These are phyloP conservation scores for Fulmarus glacialis DNA, from an alignment of 2,113 vertebrate genomes.

Conservation along the genomic window DNA sequence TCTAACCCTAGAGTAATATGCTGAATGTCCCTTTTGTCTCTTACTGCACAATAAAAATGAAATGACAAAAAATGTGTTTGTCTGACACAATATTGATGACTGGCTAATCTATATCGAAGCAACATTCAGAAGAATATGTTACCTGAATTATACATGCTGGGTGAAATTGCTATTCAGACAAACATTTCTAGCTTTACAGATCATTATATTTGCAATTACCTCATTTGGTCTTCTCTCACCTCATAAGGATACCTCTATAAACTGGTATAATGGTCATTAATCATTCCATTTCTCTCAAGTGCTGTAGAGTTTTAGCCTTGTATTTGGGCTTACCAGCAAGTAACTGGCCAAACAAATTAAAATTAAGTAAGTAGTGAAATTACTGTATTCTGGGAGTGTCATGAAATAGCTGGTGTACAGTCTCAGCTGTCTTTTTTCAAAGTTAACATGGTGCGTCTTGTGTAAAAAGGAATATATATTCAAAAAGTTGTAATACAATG, in stretches of 20 bases:
- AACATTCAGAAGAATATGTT: slow-evolving; percentile 2
- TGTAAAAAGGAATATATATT: neutral
- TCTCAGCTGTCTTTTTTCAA: neutral
- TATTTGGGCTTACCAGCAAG: neutral
- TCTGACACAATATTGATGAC: neutral
- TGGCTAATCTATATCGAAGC: slow-evolving; percentile 8
- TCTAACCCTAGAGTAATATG: neutral
- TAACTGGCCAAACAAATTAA: neutral
- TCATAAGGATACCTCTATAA: neutral
- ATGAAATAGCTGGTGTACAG: neutral
- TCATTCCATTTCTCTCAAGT: neutral
- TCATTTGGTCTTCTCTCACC: slow-evolving; percentile 12
- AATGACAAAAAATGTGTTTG: neutral
- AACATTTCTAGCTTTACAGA: neutral
- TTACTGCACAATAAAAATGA: neutral
- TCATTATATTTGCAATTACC: slow-evolving; percentile 23
- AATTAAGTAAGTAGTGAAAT: neutral
- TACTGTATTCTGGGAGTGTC: neutral
- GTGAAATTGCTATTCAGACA: slow-evolving; percentile 22
- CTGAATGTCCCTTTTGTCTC: neutral
- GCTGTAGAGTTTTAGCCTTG: neutral
- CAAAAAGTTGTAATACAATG: neutral
- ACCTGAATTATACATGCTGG: neutral
- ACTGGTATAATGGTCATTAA: neutral
- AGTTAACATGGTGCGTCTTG: neutral